Evolutionary conservation across 1,140 invertebrate species (phyloP), one percentile per base, ranked within the genome.

Genomic region (Danaus melanippus): DNA sequence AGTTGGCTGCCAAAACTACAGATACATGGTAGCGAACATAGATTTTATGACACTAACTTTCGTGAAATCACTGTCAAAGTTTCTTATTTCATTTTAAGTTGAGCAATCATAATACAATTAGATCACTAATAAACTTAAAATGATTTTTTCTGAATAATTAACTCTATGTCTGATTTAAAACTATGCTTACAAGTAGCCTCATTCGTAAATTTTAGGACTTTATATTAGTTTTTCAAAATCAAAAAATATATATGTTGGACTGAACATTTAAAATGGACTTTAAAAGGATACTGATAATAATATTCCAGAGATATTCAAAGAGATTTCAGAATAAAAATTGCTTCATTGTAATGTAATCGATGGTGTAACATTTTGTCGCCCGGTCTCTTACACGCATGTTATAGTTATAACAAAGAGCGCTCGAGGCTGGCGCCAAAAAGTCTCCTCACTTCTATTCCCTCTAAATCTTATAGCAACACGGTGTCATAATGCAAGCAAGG

Each of bases 401-500:
- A 60, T 59, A 62, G 61, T 75, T 79, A 72, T 74, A 69, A 77
- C 71, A 76, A 74, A 74, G 68, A 71, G 67, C 66, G 60, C 69
- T 44, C 66, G 63, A 57, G 55, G 54, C 62, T 62, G 83, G 83
- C 83, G 83, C 83, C 83, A 59, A 54, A 9, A 53, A 67, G 81
- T 84, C 83, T 81, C 70, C 80, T 73, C 72, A 80, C 79, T 80
- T 75, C 64, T 71, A 71, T 72, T 79, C 83, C 83, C 79, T 79
- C 77, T 86, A 86, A 84, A 86, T 84, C 80, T 84, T 76, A 64
- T 69, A 78, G 83, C 72, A 83, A 74, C 80, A 77, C 79, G 75
- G 78, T 80, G 83, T 84, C 83, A 84, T 84, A 86, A 83, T 86
- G 83, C 83, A 86, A 83, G 83, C 80, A 76, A 72, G 77, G 77